These are phyloP conservation scores for Yponomeuta cagnagella DNA, from an alignment of 2,888 invertebrate genomes.

Conservation along the genomic window DNA sequence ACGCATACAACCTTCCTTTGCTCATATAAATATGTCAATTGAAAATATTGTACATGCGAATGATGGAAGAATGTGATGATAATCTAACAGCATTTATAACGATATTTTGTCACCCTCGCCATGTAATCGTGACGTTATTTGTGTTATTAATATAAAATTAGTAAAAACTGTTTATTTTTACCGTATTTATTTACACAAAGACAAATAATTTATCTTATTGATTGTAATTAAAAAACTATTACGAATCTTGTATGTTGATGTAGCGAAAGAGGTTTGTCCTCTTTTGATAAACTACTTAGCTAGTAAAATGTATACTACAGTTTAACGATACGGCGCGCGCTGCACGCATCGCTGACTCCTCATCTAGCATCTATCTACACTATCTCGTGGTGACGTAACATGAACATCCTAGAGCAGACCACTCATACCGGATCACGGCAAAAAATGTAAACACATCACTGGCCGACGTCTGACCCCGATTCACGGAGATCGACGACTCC, in stretches of 20 bases:
- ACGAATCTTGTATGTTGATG: background rate
- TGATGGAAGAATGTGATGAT: too few species aligned
- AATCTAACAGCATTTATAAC: too few species aligned
- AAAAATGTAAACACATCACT: slow-evolving; percentile 46
- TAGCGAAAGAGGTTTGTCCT: background rate
- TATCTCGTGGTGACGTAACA: background rate
- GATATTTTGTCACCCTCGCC: too few species aligned
- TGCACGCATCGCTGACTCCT: background rate
- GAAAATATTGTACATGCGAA: background rate
- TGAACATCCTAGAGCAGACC: background rate
- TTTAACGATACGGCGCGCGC: background rate
- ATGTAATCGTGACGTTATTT: too few species aligned
- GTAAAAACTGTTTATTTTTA: too few species aligned
- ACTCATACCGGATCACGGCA: slow-evolving; percentile 24
- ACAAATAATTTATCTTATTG: too few species aligned
- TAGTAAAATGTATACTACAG: background rate
- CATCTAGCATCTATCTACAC: background rate
- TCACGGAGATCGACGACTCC: background rate
- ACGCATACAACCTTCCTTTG: slow-evolving; percentile 9
- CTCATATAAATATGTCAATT: background rate
- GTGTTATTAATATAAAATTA: too few species aligned
- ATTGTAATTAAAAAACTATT: background rate
- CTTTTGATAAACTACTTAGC: background rate
- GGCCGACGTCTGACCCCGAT: background rate
- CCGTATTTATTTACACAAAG: too few species aligned